Conservation (phyloP, 1,140 invertebrate genomes). For the Pantala flavescens region DNA sequence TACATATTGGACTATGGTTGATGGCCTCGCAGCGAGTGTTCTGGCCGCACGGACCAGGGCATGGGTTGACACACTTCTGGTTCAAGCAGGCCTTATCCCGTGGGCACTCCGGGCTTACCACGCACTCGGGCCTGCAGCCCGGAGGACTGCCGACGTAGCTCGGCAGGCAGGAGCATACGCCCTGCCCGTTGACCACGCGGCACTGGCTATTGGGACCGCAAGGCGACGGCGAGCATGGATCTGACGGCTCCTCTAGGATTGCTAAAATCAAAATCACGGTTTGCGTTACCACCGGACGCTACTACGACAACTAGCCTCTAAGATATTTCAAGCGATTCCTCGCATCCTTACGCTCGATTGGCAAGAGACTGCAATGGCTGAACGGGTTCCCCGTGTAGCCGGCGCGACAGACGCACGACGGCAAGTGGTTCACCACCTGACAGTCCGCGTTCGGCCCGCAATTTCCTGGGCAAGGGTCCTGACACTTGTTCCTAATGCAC, state of each 20-base stretch:
- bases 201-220: constrained; percentile 39
- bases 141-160: constrained; percentile 52
- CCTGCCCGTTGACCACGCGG: constrained; percentile 29
- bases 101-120: constrained; percentile 43
- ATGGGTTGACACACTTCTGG: constrained; percentile 42
- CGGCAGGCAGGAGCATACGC: constrained; percentile 37
- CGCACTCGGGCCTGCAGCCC: constrained; percentile 56
- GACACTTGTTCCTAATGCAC: constrained; percentile 49
- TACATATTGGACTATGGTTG: constrained; percentile 42
- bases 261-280: constrained; percentile 22
- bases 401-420: constrained; percentile 53
- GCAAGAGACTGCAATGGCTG: constrained; percentile 41
- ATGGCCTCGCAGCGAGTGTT: constrained; percentile 42
- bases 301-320: constrained; percentile 29
- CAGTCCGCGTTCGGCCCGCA: constrained; percentile 49
- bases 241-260: constrained; percentile 19
- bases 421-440: constrained; percentile 58
- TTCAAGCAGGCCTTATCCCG: constrained; percentile 36
- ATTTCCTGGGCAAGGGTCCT: constrained; percentile 51
- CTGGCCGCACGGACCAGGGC: constrained; percentile 42
- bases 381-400: constrained; percentile 63
- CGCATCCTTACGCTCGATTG: constrained; percentile 40
- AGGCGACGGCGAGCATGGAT: constrained; percentile 34
- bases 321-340: constrained; percentile 29
- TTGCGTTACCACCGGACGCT: constrained; percentile 17